These are phyloP conservation scores for Mya arenaria DNA, from an alignment of 1,140 invertebrate species.

Conservation along the genomic window DNA sequence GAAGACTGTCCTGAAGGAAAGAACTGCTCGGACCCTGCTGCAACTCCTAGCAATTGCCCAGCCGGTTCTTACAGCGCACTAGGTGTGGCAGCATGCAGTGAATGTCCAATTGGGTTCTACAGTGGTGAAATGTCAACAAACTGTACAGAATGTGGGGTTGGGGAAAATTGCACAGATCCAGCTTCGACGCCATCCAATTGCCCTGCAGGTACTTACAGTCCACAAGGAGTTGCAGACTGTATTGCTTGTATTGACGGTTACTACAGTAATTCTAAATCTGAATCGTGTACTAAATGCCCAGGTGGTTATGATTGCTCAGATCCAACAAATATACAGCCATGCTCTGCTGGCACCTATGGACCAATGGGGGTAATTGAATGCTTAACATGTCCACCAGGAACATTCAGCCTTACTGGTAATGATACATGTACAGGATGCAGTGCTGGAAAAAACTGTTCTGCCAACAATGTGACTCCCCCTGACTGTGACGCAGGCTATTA, in stretches of 20 bases:
- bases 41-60: constrained; percentile 29
- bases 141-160: constrained; percentile 68
- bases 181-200: constrained; percentile 2
- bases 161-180: constrained; percentile 51
- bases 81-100: constrained; percentile 12
- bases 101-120: constrained; percentile 56
- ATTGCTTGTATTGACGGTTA: constrained; percentile 50
- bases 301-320: constrained; percentile 7
- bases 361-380: constrained; percentile 50
- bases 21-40: constrained; percentile 37
- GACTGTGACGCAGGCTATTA: constrained; percentile 30
- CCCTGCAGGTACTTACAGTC: background rate
- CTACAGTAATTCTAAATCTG: constrained; percentile 61
- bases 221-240: background rate
- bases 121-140: constrained; percentile 43
- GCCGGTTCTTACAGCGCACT: constrained; percentile 55
- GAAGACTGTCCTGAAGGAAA: constrained; percentile 66
- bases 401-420: constrained; percentile 10
- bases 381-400: constrained; percentile 14
- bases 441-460: constrained; percentile 45
- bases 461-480: background rate
- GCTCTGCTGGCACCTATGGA: constrained; percentile 61
- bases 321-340: constrained; percentile 46
- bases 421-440: constrained; percentile 33
- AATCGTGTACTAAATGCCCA: constrained; percentile 54